Conservation (phyloP, 2,888 invertebrate species). For the Elysia crispata region DNA sequence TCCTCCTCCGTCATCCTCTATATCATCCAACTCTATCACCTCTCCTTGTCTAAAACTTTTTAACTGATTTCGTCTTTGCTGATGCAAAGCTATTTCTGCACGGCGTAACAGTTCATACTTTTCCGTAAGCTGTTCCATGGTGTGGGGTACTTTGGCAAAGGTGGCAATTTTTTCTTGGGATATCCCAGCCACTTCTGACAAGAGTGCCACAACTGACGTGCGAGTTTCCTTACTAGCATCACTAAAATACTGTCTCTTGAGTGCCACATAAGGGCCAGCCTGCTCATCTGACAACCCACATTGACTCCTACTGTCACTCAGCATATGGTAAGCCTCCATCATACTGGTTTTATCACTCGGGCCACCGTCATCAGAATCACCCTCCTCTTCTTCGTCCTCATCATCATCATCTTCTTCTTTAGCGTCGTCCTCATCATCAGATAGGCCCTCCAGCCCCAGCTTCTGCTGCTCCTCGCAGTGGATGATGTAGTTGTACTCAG, state of each 20-base stretch:
- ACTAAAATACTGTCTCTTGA: no score
- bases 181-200: conserved; percentile 27
- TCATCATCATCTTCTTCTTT: conserved; percentile 27
- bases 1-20: neutral
- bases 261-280: no score
- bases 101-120: conserved; percentile 20
- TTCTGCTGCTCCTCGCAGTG: conserved; percentile 39
- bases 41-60: conserved; percentile 32
- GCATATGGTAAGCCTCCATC: conserved; percentile 16
- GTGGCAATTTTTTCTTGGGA: conserved; percentile 45
- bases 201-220: conserved; percentile 5
- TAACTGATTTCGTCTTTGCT: conserved; percentile 16
- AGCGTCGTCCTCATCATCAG: neutral
- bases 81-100: neutral
- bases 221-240: no score
- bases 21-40: conserved; percentile 38
- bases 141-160: conserved; percentile 29
- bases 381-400: neutral
- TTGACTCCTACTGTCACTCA: neutral
- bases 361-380: neutral
- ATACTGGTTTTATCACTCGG: neutral
- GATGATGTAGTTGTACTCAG: conserved; percentile 31
- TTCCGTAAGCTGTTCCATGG: neutral
- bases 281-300: no score
- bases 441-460: no score